Evolutionary conservation across 2,113 vertebrate species (phyloP), one percentile per base, ranked within the genome.

Genomic region (Trinectes maculatus): DNA sequence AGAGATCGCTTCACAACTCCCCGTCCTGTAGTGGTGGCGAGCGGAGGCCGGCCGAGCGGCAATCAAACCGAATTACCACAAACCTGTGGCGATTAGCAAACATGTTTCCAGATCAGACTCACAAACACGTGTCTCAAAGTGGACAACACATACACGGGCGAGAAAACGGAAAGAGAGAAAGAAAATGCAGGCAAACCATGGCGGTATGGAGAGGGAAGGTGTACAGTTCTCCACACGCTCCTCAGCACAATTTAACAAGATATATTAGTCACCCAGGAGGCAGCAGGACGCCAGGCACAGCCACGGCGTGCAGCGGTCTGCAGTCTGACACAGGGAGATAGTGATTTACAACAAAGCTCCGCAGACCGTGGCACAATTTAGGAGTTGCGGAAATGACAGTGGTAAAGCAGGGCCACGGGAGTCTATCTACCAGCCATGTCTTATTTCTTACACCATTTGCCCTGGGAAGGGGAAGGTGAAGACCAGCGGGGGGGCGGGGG

Each of bases 181-280:
- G 19, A 11, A 42, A 42, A 71, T n/a, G 57, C 68, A 53, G 69
- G 51, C 82, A 87, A 85, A 79, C 74, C 81, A 79, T 77, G 61
- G 25, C 9, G 19, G 43, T 42, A 47, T 66, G 70, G 70, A 82
- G 72, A 69, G 26, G 37, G 48, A 75, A 80, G 62, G 81, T 77
- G 72, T 67, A 69, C 65, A 60, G 69, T 85, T 81, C 80, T 74
- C 81, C 40, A 49, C 64, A 79, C 60, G 76, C 83, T 85, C 57
- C 87, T 89, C 83, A 80, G 78, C 86, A 85, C 88, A 86, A 84
- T 88, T 87, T 85, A 89, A 85, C 84, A 79, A 84, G 85, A 83
- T 86, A 54, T 84, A 85, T 87, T 83, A 85, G 84, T 86, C 81
- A 85, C 77, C 67, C 83, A 79, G 79, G 86, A 79, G 85, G 84